Evolutionary conservation across 2,888 invertebrate species (phyloP), one percentile per base, ranked within the genome.

Genomic region (Physocephala rufipes): DNA sequence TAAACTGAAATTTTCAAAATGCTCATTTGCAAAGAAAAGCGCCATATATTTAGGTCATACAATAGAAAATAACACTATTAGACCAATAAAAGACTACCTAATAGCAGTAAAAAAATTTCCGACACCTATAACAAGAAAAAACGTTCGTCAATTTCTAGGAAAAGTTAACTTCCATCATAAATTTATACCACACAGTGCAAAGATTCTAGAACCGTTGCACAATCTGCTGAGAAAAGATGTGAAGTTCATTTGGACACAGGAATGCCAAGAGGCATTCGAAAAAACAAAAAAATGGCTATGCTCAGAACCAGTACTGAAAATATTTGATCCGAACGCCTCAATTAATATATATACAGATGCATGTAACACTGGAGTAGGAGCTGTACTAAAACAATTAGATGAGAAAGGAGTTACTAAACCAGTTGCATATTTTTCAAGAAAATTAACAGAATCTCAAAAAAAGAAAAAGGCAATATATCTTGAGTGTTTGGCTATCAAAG

Each of bases 151-250:
- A 62, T 74, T 74, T 74, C 53, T 73, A 55, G 70, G 74, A 63
- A 74, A 76, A 73, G 75, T 73, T 7, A 72, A 73, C 71, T 74
- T 75, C 71, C 75, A 77, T 47, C 62, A 76, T 72, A 58, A 75
- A 72, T 76, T 74, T 5, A 65, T 74, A 30, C 53, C 58, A 70
- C 58, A 77, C 2, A 75, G 45, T 51, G 59, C 73, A 45, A 74
- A 73, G 49, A 73, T 73, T n/a, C n/a, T 76, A 45, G 77, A 75
- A 13, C 75, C 74, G 59, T 36, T 75, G 5, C 75, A 74, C 68
- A 75, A 76, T 53, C 59, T 75, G 71, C 55, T 76, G 53, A 73
- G 71, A 49, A 74, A 75, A 74, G 65, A 61, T 9, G 59, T 24
- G 63, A 72, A 72, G 61, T 75, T 74, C 47, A 69, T 71, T 64